Evolutionary conservation across 1,140 invertebrate species (phyloP).

Genomic region (Phenacoccus solenopsis): DNA sequence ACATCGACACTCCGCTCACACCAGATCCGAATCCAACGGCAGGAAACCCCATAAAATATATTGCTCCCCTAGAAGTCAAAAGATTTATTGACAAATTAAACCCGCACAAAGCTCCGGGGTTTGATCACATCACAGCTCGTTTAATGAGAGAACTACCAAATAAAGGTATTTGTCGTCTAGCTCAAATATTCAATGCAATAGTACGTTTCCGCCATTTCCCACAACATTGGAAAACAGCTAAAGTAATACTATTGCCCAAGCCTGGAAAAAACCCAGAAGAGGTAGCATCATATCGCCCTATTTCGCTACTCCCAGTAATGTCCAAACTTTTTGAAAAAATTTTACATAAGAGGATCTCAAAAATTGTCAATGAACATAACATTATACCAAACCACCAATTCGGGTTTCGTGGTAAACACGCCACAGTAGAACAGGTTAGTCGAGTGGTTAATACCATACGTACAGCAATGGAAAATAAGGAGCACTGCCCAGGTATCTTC

Average conservation of each 20-base stretch:
- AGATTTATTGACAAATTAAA: background rate
- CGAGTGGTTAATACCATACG: conserved; percentile 21
- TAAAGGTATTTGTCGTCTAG: conserved; percentile 27
- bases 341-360: background rate
- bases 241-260: conserved; percentile 30
- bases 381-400: conserved; percentile 31
- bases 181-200: conserved; percentile 26
- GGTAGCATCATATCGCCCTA: conserved; percentile 29
- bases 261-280: conserved; percentile 28
- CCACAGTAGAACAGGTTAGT: conserved; percentile 29
- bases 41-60: too few species aligned
- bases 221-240: conserved; percentile 30
- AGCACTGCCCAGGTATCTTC: conserved; percentile 25
- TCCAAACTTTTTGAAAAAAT: conserved; percentile 23
- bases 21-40: too few species aligned
- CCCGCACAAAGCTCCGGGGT: background rate
- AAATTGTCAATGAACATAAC: too few species aligned
- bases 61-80: too few species aligned
- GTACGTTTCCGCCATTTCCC: conserved; percentile 30
- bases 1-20: too few species aligned
- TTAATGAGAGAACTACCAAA: conserved; percentile 30
- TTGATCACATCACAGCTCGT: conserved; percentile 30
- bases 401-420: conserved; percentile 30
- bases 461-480: conserved; percentile 22
- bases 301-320: conserved; percentile 28